Evolutionary conservation across 2,888 invertebrate species (phyloP).

Genomic region (Nesidiocoris tenuis): DNA sequence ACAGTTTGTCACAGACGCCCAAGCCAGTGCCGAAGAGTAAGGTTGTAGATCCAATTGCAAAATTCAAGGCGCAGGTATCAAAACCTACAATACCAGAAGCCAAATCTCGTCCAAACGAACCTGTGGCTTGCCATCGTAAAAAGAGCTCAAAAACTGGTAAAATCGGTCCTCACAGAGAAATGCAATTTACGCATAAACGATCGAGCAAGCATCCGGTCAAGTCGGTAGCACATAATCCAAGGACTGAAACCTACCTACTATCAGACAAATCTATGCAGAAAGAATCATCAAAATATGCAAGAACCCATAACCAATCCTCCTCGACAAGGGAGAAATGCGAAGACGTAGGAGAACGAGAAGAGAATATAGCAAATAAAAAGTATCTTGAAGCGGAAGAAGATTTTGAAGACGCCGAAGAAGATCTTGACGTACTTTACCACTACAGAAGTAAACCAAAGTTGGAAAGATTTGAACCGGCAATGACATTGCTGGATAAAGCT

Average conservation of each 20-base stretch:
- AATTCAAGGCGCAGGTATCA: neutral
- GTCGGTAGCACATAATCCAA: neutral
- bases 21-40: neutral
- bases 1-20: neutral
- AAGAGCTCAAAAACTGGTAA: neutral
- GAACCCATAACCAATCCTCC: neutral
- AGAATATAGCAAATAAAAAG: too few species aligned
- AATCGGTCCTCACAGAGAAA: neutral
- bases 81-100: too few species aligned
- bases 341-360: neutral
- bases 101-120: neutral
- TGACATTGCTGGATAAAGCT: neutral
- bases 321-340: neutral
- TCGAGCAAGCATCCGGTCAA: neutral
- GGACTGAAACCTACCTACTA: too few species aligned
- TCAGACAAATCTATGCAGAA: too few species aligned
- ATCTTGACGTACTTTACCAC: neutral
- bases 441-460: neutral
- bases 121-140: neutral
- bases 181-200: neutral
- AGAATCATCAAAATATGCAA: neutral
- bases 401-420: neutral
- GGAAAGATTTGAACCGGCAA: neutral
- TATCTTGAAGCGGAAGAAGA: neutral
- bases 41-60: constrained; percentile 13